Evolutionary conservation across 2,888 invertebrate species (phyloP), one percentile per base, ranked within the genome.

Genomic region (Drosophila dives): DNA sequence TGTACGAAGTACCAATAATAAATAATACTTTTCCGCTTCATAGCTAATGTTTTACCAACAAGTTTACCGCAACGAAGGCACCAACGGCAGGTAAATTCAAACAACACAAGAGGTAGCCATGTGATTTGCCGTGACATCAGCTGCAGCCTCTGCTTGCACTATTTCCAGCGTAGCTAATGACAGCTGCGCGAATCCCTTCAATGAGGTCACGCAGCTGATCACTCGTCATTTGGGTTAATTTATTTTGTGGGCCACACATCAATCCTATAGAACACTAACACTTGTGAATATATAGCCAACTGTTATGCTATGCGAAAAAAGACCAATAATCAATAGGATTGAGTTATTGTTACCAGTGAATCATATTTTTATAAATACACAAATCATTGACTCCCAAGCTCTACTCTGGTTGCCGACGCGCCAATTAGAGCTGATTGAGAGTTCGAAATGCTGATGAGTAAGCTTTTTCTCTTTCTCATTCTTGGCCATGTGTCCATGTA

Each of bases 171-270:
- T 26, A 26, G 4, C 26, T 26, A 26, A 26, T 26, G 26, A 0
- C 73, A 34, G 77, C 77, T 23, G 81, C 80, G 26, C 26, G 26
- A 26, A 26, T 26, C 26, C 26, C 5, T 26, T 4, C 26, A 5
- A 92, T 90, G 36, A 92, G 85, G 68, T 83, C 78, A 6, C 77
- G 90, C 29, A 92, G 83, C 77, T 92, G 92, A 59, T 92, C 92
- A 49, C 79, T 80, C 29, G 91, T 91, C 92, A 92, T 91, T 67
- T 86, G 88, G 6, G 87, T 68, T 1, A 74, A 65, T 1, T 34
- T 89, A 91, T 89, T 42, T 40, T 51, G 45, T 12, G 3, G n/a
- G 15, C 56, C 51, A 20, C 17, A 42, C 48, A 40, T 89, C 86
- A 86, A 86, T 89, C 34, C 26, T 26, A 26, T 26, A 26, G 26